Evolutionary conservation across 2,113 vertebrate species (phyloP), one percentile per base, ranked within the genome.

Genomic region (Eonycteris spelaea): DNA sequence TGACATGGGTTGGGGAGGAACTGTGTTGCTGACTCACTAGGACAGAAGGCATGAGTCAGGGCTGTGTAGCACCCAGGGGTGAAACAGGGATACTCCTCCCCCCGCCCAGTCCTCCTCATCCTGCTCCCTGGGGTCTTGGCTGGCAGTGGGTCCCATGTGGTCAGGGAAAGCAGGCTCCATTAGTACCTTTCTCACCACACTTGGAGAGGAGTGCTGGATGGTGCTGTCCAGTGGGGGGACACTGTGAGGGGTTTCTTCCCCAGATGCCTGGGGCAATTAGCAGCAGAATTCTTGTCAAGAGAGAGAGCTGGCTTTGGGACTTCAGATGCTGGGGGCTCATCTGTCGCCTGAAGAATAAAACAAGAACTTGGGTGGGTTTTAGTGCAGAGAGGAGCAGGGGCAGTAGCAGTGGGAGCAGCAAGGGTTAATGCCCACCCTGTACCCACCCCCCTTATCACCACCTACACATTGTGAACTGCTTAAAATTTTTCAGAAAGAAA

Each of bases 101-200:
- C 84, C 77, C 0, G 0, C 86, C 93, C 91, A 85, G 15, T 78
- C 89, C 30, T 67, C 85, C 55, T 91, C 93, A 57, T 85, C 88
- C 53, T 38, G 77, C 55, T n/a, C 89, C 55, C 82, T 0, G 1
- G 73, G 83, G 33, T 68, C 87, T 78, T 71, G 94, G 94, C 87
- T 43, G 53, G n/a, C 73, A 92, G 80, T 24, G 83, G 92, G 45
- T 73, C 78, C 88, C 68, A 0, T 9, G 16, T 61, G 68, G 48
- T 86, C 71, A 84, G 89, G 74, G 82, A 53, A 87, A 63, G 67
- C 19, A 63, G 97, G 30, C 65, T 96, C 65, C 40, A 2, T 92
- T 35, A 94, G 96, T 99, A 99, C 98, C 98, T 99, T 99, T 98
- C 97, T 98, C 86, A 96, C 88, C 67, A 98, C 98, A 95, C 96